phyloP scores from a whole-genome alignment of 2,113 vertebrate genomes.

The Spheniscus mendiculus region DNA sequence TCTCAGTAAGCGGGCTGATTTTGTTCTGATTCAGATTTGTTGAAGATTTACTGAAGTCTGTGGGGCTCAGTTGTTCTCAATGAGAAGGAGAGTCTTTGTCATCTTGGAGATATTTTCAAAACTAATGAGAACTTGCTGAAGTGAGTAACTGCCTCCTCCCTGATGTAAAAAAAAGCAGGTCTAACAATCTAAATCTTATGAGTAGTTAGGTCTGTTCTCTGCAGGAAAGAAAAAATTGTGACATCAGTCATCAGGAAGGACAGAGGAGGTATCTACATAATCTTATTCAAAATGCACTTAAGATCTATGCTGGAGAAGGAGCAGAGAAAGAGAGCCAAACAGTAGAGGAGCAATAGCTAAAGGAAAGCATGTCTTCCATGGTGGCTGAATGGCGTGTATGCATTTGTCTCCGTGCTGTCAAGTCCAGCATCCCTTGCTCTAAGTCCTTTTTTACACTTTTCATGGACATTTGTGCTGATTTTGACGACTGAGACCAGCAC shows the following conservation, averaged over 20 bases:
- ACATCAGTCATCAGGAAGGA: neutral
- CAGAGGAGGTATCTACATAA: neutral
- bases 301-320: neutral
- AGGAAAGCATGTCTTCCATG: neutral
- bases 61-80: neutral
- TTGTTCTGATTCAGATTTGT: neutral
- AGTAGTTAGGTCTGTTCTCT: neutral
- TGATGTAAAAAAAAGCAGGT: neutral
- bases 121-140: neutral
- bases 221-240: neutral
- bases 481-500: neutral
- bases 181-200: neutral
- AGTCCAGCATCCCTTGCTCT: neutral
- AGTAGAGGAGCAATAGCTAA: neutral
- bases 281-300: neutral
- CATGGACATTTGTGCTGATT: neutral
- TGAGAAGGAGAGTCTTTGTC: neutral
- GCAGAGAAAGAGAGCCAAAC: neutral
- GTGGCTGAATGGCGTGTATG: neutral
- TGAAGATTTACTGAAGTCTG: neutral
- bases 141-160: neutral
- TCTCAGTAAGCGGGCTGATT: neutral
- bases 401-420: neutral
- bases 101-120: neutral
- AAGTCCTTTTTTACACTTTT: neutral